Base-by-base conservation (phyloP, 2,888 invertebrate genomes). In the Platycnemis pennipes region DNA sequence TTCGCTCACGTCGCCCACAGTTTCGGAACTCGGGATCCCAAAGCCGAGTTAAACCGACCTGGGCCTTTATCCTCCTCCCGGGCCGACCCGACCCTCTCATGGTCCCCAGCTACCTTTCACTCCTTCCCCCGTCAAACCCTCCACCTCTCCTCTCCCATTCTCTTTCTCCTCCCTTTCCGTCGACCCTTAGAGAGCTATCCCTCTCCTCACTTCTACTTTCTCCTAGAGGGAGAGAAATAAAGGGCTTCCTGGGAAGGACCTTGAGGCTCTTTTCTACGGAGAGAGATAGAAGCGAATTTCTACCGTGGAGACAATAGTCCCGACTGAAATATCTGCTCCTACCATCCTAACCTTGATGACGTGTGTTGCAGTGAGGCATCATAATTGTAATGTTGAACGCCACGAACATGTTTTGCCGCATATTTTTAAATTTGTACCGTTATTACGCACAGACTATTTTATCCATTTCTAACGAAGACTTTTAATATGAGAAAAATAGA, bases 181-280 rank as follows among this genome's bases (percentile, higher is more conserved):
- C 63, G 7, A 2, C 26, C 3, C 22, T n/a, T n/a, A 49, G 49
- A 49, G 26, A 63, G 37, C 31, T 13, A 77, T 7, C 16, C 77
- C 77, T 31, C 37, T 26, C n/a, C n/a, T n/a, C 77, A 77, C 77
- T 77, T 77, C 37, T 77, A 77, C 77, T 77, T 77, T 77, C 77
- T 77, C 77, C 37, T 11, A 63, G 26, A 63, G n/a, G 5, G 13
- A 37, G 37, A 11, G 37, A 31, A 37, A 37, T 77, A 37, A 31
- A 77, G 31, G 11, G 11, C 37, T 37, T 77, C 77, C 77, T 37
- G 13, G 37, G 31, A 77, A 77, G 13, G 11, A 31, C 37, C 77
- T 37, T 11, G 77, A 31, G 13, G 26, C n/a, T 26, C 63, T 22
- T 7, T n/a, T 22, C 26, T 63, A 26, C 63, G 63, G n/a, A 2